These are phyloP conservation scores for Drosophila fuyamai DNA, from an alignment of 1,140 invertebrate species.

Conservation along the genomic window DNA sequence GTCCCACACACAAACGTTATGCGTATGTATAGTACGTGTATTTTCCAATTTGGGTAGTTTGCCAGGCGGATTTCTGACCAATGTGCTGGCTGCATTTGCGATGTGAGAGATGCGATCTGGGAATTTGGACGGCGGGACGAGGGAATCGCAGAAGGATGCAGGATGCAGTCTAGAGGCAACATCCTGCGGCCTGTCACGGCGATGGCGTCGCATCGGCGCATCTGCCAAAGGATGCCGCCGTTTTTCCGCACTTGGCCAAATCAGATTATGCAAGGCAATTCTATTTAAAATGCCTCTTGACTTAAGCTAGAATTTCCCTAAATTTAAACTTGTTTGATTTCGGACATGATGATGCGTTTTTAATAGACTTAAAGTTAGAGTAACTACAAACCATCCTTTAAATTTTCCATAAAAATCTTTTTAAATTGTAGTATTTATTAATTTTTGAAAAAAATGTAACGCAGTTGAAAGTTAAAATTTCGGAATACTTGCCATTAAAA, in stretches of 20 bases:
- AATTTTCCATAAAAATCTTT: too few relatives aligned
- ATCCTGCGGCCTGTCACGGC: conserved; percentile 30
- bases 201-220: conserved; percentile 25
- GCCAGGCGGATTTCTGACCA: conserved; percentile 44
- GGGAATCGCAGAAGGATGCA: conserved; percentile 9
- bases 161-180: conserved; percentile 35
- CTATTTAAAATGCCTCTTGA: conserved; percentile 16
- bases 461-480: too few relatives aligned
- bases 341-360: not conserved
- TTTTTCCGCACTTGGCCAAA: conserved; percentile 3
- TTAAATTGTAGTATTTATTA: too few relatives aligned
- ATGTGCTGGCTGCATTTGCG: conserved; percentile 57
- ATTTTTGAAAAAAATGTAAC: too few relatives aligned
- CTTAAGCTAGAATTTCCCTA: not conserved
- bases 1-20: conserved; percentile 12
- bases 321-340: not conserved
- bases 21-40: not conserved
- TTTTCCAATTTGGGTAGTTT: conserved; percentile 31
- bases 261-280: conserved; percentile 15
- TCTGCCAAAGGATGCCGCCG: conserved; percentile 17
- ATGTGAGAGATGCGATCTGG: conserved; percentile 8
- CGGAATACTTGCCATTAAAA: too few relatives aligned
- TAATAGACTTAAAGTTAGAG: too few relatives aligned
- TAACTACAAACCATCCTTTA: too few relatives aligned
- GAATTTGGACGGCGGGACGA: conserved; percentile 20